Evolutionary conservation across 2,797 vertebrate species (phyloP).

Genomic region (Scleropages formosus): DNA sequence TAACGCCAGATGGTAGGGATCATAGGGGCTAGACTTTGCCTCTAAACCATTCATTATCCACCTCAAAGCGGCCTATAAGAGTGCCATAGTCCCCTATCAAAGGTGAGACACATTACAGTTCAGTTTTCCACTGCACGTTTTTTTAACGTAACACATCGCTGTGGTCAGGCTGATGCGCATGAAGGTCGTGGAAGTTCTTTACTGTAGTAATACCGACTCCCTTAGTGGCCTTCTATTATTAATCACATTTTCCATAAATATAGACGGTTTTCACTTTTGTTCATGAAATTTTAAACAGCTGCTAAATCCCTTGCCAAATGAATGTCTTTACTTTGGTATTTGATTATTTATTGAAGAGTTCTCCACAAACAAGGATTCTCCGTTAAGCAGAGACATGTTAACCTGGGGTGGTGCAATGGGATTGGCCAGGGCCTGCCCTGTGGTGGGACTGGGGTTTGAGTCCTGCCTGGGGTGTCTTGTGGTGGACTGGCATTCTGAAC

Average conservation of each 20-base stretch:
- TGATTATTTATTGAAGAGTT: slow-evolving; percentile 28
- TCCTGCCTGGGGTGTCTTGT: no score
- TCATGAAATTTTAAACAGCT: slow-evolving; percentile 30
- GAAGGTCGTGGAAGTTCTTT: slow-evolving; percentile 66
- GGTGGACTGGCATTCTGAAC: no score
- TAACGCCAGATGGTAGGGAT: slow-evolving; percentile 65
- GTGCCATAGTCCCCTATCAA: slow-evolving; percentile 60
- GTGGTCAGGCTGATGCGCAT: slow-evolving; percentile 60
- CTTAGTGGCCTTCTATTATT: slow-evolving; percentile 72
- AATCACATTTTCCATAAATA: slow-evolving; percentile 17
- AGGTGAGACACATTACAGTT: slow-evolving; percentile 59
- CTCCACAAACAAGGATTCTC: slow-evolving; percentile 22
- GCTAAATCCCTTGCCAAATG: slow-evolving; percentile 1
- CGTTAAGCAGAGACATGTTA: slow-evolving; percentile 18
- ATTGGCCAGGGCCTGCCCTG: no score
- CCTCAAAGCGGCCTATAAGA: slow-evolving; percentile 57
- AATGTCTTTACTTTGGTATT: slow-evolving; percentile 14
- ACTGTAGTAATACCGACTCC: slow-evolving; percentile 66
- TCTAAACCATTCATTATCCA: slow-evolving; percentile 62
- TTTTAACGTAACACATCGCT: slow-evolving; percentile 33
- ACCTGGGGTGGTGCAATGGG: no score
- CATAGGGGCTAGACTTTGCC: slow-evolving; percentile 57
- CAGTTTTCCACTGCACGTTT: slow-evolving; percentile 72
- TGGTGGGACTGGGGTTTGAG: no score
- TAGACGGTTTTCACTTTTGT: slow-evolving; percentile 10